Conservation (phyloP, 2,888 invertebrate species). For the Hirtodrosophila alboralis region DNA sequence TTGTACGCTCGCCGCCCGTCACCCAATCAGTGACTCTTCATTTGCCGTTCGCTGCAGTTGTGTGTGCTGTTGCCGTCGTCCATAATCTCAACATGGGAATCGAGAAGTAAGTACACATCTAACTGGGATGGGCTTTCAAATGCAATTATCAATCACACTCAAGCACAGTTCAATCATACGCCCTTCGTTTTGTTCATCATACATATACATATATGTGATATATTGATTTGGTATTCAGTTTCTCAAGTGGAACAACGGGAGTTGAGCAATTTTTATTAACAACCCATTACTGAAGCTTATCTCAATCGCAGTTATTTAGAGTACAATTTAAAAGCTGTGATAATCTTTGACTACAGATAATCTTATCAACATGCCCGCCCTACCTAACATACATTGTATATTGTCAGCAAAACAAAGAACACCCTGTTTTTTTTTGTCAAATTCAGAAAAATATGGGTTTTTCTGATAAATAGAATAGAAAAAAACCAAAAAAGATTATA, state of each 20-base stretch:
- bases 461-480: no score
- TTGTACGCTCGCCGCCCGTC: not conserved
- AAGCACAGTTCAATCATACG: slow-evolving; percentile 1
- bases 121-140: not conserved
- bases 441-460: no score
- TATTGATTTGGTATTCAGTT: not conserved
- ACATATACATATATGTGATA: no score
- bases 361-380: slow-evolving; percentile 2
- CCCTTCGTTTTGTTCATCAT: not conserved
- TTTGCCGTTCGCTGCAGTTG: slow-evolving; percentile 56
- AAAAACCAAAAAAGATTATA: no score
- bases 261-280: slow-evolving; percentile 7
- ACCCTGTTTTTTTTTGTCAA: no score
- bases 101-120: slow-evolving; percentile 60
- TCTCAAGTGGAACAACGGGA: not conserved
- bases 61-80: slow-evolving; percentile 15
- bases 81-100: slow-evolving; percentile 65
- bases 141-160: not conserved
- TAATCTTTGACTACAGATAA: slow-evolving; percentile 40
- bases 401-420: no score
- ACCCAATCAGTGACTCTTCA: slow-evolving; percentile 56
- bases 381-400: no score
- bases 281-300: slow-evolving; percentile 31
- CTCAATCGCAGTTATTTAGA: slow-evolving; percentile 41
- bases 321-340: slow-evolving; percentile 46